Evolutionary conservation across 2,888 invertebrate genomes (phyloP), one percentile per base, ranked within the genome.

Genomic region (Cephonodes hylas): DNA sequence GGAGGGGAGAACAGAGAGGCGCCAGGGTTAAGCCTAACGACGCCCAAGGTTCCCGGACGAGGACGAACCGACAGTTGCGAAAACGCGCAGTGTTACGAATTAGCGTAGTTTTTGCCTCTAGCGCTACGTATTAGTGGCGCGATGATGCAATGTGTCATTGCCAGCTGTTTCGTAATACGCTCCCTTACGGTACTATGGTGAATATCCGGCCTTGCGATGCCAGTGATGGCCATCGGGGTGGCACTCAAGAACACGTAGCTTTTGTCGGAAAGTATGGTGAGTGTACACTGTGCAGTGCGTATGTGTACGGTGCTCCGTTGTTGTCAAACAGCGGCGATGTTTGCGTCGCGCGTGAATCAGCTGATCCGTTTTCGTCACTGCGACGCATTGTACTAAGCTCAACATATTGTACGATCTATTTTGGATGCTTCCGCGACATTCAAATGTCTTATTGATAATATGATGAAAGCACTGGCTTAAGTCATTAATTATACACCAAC

Each of bases 141-240:
- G 84, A 84, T 91, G 89, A 91, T 91, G 91, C 91, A 91, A 91
- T 86, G 83, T 84, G 82, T 84, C 85, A 87, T 84, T 85, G 87
- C 81, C 85, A 85, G 82, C 75, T 75, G 81, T 88, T 80, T 85
- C 85, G 84, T 84, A 84, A 87, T 76, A 68, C 18, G 53, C 18
- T 53, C 53, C 53, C 53, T 53, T 53, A 53, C 18, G 18, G 2
- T 27, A 1, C 8, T 15, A 1, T 18, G 1, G 18, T n/a, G n/a
- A n/a, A n/a, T 18, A 48, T 27, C 27, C 31, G 13, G 10, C 10
- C 18, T 1, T 10, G 18, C 27, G 18, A 15, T n/a, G 38, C 18
- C 5, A 18, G 8, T 10, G 18, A 20, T 10, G 27, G 15, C 10
- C 10, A 8, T 25, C 25, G n/a, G 25, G 8, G 46, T 22, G 18